Evolutionary conservation across 2,797 vertebrate species (phyloP).

Genomic region (Gymnocypris eckloni): DNA sequence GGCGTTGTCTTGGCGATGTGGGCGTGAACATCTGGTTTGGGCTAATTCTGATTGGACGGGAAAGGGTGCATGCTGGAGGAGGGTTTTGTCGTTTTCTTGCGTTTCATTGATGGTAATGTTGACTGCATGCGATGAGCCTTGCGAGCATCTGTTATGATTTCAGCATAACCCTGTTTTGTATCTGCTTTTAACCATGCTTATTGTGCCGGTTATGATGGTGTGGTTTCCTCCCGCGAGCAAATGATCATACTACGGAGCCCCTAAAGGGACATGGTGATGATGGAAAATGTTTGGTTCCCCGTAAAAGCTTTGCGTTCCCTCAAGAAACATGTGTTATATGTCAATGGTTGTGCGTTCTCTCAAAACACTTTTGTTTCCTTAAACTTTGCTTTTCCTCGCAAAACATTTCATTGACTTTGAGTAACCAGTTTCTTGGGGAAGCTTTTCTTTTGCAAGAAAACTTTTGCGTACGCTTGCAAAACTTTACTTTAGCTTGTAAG

Average conservation of each 20-base stretch:
- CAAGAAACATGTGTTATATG: neutral
- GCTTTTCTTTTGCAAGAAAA: too few species aligned
- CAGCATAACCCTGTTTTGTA: slow-evolving; percentile 19
- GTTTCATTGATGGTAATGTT: slow-evolving; percentile 44
- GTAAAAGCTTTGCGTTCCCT: neutral
- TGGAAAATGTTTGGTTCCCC: too few species aligned
- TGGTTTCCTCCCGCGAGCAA: slow-evolving; percentile 48
- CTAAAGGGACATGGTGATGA: neutral
- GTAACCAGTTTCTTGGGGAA: too few species aligned
- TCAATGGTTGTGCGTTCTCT: neutral
- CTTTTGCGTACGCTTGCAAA: neutral
- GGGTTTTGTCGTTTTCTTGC: slow-evolving; percentile 59
- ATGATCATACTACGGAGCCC: neutral
- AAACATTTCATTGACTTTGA: neutral
- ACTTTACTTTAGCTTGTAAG: neutral
- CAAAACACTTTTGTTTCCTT: neutral
- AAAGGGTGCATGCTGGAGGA: slow-evolving; percentile 77
- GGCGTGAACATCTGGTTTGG: slow-evolving; percentile 53
- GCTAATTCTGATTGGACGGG: slow-evolving; percentile 34
- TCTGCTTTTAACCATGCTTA: slow-evolving; percentile 38
- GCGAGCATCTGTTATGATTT: slow-evolving; percentile 21
- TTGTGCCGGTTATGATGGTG: slow-evolving; percentile 46
- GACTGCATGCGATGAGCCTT: slow-evolving; percentile 37
- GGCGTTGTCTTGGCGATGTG: slow-evolving; percentile 66
- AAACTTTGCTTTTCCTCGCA: neutral